phyloP scores from a whole-genome alignment of 2,113 vertebrate species.

The Brachypodius melanocephalos region DNA sequence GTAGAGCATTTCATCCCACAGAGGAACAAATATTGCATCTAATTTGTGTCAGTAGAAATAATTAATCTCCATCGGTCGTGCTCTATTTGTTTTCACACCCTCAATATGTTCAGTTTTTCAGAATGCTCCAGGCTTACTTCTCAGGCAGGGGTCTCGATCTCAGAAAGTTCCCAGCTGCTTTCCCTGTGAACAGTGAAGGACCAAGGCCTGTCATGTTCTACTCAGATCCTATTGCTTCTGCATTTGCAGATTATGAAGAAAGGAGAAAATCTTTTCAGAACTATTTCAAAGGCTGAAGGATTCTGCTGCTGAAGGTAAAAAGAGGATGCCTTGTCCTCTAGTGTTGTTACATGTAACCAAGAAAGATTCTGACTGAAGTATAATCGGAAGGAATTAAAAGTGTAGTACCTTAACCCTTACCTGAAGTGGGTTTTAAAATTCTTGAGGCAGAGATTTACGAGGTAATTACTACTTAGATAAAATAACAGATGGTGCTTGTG shows the following conservation, averaged over 20 bases:
- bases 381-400: neutral
- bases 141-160: constrained; percentile 70
- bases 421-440: neutral
- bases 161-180: constrained; percentile 52
- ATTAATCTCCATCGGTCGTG: neutral
- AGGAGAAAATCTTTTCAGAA: constrained; percentile 60
- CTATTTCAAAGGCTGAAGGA: constrained; percentile 47
- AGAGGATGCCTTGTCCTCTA: neutral
- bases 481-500: neutral
- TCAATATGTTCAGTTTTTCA: constrained; percentile 73
- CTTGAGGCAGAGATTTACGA: neutral
- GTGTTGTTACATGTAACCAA: neutral
- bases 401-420: neutral
- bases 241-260: constrained; percentile 71
- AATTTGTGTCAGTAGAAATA: neutral
- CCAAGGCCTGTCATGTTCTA: constrained; percentile 47
- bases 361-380: neutral
- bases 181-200: constrained; percentile 46
- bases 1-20: neutral
- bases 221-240: constrained; percentile 61
- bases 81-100: neutral
- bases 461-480: neutral
- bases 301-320: constrained; percentile 38
- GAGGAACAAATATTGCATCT: neutral
- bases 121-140: constrained; percentile 75